Evolutionary conservation across 2,113 vertebrate species (phyloP).

Genomic region (Chelonoidis abingdonii): DNA sequence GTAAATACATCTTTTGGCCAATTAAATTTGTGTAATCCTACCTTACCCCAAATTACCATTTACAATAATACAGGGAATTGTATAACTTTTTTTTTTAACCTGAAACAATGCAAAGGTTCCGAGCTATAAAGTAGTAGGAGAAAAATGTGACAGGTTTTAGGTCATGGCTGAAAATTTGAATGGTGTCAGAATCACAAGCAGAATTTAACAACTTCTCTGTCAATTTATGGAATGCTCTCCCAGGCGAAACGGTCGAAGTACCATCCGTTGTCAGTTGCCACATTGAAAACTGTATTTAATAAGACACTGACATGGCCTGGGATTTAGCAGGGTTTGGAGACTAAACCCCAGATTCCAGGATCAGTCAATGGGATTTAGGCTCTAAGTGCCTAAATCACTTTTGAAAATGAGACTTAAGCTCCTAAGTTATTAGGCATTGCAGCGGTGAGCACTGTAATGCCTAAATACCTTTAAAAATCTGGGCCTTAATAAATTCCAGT

Average conservation of each 20-base stretch:
- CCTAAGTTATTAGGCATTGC: not conserved
- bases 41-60: not conserved
- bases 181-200: not conserved
- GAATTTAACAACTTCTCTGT: not conserved
- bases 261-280: not conserved
- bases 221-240: not conserved
- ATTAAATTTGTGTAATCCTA: not conserved
- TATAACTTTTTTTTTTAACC: not conserved
- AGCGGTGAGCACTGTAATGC: not conserved
- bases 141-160: not conserved
- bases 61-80: not conserved
- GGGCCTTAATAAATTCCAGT: not conserved
- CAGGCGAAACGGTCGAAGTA: not conserved
- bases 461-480: not conserved
- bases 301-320: rapidly evolving
- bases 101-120: not conserved
- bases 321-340: not conserved
- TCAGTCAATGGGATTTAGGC: not conserved
- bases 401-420: not conserved
- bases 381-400: not conserved
- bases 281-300: not conserved
- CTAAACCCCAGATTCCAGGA: not conserved
- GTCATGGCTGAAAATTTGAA: not conserved
- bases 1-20: not conserved
- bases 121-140: not conserved